Evolutionary conservation across 2,797 vertebrate genomes (phyloP), one percentile per base, ranked within the genome.

Genomic region (Silurus lanzhouensis): DNA sequence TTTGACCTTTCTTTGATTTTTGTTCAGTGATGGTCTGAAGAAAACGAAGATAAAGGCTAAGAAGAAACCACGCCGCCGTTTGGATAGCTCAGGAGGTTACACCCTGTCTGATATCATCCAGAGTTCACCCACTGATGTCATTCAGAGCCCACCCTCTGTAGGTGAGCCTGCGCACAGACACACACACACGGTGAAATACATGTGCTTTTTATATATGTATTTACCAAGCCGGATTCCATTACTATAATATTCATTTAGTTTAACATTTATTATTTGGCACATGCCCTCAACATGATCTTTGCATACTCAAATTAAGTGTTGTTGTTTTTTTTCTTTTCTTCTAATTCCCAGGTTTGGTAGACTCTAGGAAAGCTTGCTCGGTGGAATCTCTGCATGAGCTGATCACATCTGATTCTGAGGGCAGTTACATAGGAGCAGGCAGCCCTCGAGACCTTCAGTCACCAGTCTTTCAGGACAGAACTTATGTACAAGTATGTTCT

Each of bases 81-180:
- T 95, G 0, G 96, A 99, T 94, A 99, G 98, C 91, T 98, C 97
- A 78, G 98, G 97, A 83, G 98, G 98, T 61, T 99, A 99, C 92
- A 98, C 96, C 66, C 94, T 99, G 27, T 99, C 98, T 82, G 96
- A 98, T 91, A 91, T 99, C 90, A 97, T 99, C 92, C 98, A 98
- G 57, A 89, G 83, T 66, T 89, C 88, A 77, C 85, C 88, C 31
- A 77, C 95, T 88, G 95, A 98, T 90, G 92, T 98, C 90, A 97
- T 98, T 91, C 97, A 97, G 85, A 98, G 95, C 91, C 95, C 96
- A 1, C 93, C 97, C 68, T 91, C 95, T 88, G 86, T 96, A 96
- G 97, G 98, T 99, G 88, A 8, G 52, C 17, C 68, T 46, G 81
- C 58, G 84, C 17, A 81, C 20, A 61, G 17, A 74, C 79, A 67